These are phyloP conservation scores for Emydura subglobosa DNA, from an alignment of 2,113 vertebrate genomes.

Conservation along the genomic window DNA sequence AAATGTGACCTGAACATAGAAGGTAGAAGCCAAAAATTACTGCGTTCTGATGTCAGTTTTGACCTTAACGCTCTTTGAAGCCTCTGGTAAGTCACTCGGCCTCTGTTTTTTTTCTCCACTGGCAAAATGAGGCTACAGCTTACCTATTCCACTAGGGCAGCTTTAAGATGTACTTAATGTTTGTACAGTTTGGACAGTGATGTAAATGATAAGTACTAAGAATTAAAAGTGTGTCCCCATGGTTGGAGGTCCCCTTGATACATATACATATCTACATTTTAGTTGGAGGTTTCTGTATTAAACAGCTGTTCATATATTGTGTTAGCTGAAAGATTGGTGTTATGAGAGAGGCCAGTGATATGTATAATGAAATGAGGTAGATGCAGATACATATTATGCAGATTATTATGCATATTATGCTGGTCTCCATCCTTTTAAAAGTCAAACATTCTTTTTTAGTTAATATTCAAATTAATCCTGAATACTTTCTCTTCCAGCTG, in stretches of 20 bases:
- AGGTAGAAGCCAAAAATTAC: neutral
- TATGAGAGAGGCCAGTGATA: accelerated
- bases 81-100: neutral
- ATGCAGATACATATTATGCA: neutral
- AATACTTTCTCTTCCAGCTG: slow-evolving; percentile 81
- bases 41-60: neutral
- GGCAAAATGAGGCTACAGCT: neutral
- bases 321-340: neutral
- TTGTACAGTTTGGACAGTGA: neutral
- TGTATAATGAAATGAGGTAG: neutral
- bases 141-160: neutral
- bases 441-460: neutral
- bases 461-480: neutral
- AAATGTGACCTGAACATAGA: neutral
- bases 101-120: neutral
- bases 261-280: neutral
- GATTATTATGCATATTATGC: neutral
- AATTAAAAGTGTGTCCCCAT: neutral
- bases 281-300: neutral
- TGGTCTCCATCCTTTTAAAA: slow-evolving; percentile 4
- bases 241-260: neutral
- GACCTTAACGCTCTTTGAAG: neutral
- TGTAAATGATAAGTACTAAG: neutral
- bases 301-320: accelerated
- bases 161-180: neutral